Evolutionary conservation across 2,113 vertebrate genomes (phyloP).

Genomic region (Chelonoidis abingdonii): DNA sequence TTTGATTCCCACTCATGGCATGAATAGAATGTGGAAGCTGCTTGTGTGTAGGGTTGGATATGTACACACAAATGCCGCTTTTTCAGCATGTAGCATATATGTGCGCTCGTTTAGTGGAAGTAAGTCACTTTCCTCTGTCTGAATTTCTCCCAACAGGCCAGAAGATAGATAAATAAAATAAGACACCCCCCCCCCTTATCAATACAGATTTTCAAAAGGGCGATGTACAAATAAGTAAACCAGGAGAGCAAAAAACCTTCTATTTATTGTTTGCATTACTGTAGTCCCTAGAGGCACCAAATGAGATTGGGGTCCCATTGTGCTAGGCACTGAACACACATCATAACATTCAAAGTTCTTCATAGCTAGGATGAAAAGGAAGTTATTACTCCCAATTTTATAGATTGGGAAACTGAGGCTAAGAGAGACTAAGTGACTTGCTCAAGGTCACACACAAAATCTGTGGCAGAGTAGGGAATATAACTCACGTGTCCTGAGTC

Average conservation of each 20-base stretch:
- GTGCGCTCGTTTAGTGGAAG: not conserved
- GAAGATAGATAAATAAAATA: not conserved
- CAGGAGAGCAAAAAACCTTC: not conserved
- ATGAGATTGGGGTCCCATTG: not conserved
- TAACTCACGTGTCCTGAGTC: not conserved
- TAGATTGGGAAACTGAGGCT: not conserved
- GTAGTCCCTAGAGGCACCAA: not conserved
- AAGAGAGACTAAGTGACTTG: not conserved
- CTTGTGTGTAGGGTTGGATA: too few species aligned
- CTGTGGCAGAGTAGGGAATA: not conserved
- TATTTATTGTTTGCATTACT: not conserved
- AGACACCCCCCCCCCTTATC: too few species aligned
- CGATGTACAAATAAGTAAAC: not conserved
- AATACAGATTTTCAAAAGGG: not conserved
- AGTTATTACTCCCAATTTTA: not conserved
- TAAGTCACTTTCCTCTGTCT: not conserved
- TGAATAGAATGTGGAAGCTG: not conserved
- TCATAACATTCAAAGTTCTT: not conserved
- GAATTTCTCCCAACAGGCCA: not conserved
- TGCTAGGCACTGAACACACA: not conserved
- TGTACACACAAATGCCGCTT: not conserved
- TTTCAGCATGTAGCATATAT: not conserved
- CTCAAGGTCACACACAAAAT: not conserved
- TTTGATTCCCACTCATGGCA: not conserved
- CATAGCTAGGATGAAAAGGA: not conserved